Evolutionary conservation across 1,140 invertebrate species (phyloP).

Genomic region (Myzus persicae): DNA sequence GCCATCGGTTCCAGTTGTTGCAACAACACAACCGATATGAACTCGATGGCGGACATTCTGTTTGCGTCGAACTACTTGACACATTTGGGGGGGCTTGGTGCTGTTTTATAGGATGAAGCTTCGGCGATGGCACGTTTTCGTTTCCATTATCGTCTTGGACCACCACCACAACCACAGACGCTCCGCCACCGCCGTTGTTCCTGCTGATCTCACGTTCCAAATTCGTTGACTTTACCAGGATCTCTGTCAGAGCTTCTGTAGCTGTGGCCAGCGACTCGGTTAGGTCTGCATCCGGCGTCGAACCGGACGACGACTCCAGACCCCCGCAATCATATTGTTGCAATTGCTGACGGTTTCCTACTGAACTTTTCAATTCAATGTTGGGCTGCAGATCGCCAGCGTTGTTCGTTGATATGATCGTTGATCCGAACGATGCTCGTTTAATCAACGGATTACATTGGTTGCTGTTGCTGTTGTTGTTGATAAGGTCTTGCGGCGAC

Average conservation of each 20-base stretch:
- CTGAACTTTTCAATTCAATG: conserved; percentile 30
- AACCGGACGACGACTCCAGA: not conserved
- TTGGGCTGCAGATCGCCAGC: not conserved
- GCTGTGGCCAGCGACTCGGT: conserved; percentile 39
- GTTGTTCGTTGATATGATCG: conserved; percentile 35
- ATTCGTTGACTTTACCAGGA: not conserved
- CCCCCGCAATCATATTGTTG: not conserved
- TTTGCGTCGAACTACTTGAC: conserved; percentile 43
- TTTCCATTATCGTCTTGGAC: not conserved
- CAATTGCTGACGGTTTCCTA: not conserved
- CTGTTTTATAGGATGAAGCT: not conserved
- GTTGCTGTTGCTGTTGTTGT: conserved; percentile 5
- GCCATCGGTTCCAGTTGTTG: conserved; percentile 44
- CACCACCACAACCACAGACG: not conserved
- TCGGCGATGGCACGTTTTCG: not conserved
- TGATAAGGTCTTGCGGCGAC: conserved; percentile 41
- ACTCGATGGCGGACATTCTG: conserved; percentile 15
- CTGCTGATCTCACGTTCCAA: not conserved
- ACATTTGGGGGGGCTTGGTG: not conserved
- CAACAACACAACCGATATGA: conserved; percentile 18
- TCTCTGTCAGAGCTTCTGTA: conserved; percentile 34
- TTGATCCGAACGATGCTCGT: not conserved
- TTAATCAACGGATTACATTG: not conserved
- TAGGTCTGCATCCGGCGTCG: not conserved
- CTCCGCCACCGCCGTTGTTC: not conserved